Evolutionary conservation across 2,888 invertebrate genomes (phyloP).

Genomic region (Corbicula japonica): DNA sequence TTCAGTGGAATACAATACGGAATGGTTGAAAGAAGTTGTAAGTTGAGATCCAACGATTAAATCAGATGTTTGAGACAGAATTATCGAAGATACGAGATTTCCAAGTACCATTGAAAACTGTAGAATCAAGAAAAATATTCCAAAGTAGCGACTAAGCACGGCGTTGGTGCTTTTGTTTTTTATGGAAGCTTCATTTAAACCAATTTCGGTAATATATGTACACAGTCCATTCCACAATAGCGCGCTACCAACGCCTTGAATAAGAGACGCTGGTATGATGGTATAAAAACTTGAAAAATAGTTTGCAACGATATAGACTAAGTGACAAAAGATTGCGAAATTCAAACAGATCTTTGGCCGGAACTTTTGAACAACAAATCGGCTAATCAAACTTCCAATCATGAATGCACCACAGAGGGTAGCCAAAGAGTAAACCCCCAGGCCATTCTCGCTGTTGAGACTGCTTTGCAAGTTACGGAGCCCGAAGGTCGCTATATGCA

Average conservation of each 20-base stretch:
- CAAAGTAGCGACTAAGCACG: constrained; percentile 82
- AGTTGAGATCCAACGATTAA: too few relatives aligned
- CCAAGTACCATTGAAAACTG: constrained; percentile 82
- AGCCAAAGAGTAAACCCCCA: constrained; percentile 83
- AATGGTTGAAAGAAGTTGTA: too few relatives aligned
- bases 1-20: not conserved
- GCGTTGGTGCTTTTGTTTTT: constrained; percentile 72
- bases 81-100: constrained; percentile 82
- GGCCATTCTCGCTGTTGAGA: constrained; percentile 80
- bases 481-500: constrained; percentile 80
- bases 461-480: constrained; percentile 85
- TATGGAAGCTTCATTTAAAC: constrained; percentile 75
- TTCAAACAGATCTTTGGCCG: constrained; percentile 78
- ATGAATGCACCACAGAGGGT: constrained; percentile 78
- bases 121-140: constrained; percentile 82
- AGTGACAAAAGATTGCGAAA: constrained; percentile 71
- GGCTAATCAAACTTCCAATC: constrained; percentile 82
- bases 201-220: constrained; percentile 83
- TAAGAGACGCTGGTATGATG: constrained; percentile 79
- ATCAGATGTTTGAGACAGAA: constrained; percentile 62
- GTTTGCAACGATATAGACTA: constrained; percentile 80
- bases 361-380: constrained; percentile 81
- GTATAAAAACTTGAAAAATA: constrained; percentile 80
- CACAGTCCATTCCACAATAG: constrained; percentile 84
- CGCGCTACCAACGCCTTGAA: constrained; percentile 80